phyloP scores from a whole-genome alignment of 2,797 vertebrate genomes.

The Propithecus deckenii region DNA sequence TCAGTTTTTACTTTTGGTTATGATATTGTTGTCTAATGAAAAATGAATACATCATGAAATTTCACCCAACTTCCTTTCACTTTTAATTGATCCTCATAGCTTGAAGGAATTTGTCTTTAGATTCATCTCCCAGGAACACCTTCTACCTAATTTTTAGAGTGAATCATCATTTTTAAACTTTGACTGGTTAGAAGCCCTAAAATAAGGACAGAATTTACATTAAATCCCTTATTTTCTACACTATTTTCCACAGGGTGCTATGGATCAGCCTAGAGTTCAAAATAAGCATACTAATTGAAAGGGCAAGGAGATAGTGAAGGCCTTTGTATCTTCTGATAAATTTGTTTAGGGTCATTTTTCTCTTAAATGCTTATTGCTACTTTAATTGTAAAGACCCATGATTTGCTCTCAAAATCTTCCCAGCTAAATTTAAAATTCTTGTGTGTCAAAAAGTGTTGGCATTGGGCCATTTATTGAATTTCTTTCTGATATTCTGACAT shows the following conservation, averaged over 20 bases:
- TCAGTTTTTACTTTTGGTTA: neutral
- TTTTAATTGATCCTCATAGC: conserved; percentile 7
- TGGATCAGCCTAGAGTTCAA: neutral
- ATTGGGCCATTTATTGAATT: neutral
- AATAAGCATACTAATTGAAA: neutral
- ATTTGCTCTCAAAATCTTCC: neutral
- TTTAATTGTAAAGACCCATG: neutral
- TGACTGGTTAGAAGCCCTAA: neutral
- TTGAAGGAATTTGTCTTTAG: neutral
- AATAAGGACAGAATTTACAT: neutral
- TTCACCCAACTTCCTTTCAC: neutral
- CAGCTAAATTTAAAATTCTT: neutral
- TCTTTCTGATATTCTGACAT: neutral
- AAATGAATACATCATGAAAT: neutral
- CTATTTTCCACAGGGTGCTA: neutral
- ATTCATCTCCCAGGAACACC: neutral
- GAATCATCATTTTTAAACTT: neutral
- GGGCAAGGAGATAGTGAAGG: neutral
- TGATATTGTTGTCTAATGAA: neutral
- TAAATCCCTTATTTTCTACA: neutral
- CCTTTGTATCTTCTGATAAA: neutral
- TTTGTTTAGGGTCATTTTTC: neutral
- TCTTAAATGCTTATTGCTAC: neutral
- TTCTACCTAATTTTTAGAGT: neutral
- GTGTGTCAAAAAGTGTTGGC: neutral